Evolutionary conservation across 92 coral and sea anemone genomes (phyloP).

Genomic region (Umimayanthus chanpuru): DNA sequence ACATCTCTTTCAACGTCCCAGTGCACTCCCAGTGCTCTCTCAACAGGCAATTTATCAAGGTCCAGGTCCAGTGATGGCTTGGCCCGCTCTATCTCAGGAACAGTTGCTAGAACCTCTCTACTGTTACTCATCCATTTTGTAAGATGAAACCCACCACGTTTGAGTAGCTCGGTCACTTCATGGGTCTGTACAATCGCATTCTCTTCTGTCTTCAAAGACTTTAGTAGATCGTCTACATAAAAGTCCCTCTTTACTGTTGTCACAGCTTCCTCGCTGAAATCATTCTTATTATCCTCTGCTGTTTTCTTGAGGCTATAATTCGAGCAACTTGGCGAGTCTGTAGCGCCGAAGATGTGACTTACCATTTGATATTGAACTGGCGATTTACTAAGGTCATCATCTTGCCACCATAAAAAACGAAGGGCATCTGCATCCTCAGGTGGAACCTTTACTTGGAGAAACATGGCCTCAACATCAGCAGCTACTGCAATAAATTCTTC

Average conservation of each 20-base stretch:
- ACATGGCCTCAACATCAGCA: conserved; percentile 49
- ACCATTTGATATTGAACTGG: conserved; percentile 63
- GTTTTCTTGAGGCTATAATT: conserved; percentile 60
- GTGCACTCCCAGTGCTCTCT: neutral
- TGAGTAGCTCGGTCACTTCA: conserved; percentile 16
- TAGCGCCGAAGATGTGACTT: conserved; percentile 60
- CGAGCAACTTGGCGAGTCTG: conserved; percentile 64
- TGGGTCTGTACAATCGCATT: conserved; percentile 43
- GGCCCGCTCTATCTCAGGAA: conserved; percentile 36
- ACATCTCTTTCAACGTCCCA: no score
- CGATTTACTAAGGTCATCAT: conserved; percentile 32
- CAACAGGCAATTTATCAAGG: no score
- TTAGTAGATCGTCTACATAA: conserved; percentile 67
- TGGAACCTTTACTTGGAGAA: conserved; percentile 48
- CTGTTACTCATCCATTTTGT: conserved; percentile 60
- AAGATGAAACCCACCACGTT: conserved; percentile 40
- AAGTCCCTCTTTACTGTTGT: conserved; percentile 57
- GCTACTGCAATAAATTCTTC: conserved; percentile 50
- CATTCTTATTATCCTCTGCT: conserved; percentile 53
- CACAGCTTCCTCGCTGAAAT: conserved; percentile 56
- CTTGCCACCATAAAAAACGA: conserved; percentile 50
- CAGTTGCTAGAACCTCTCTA: conserved; percentile 6
- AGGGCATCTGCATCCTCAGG: conserved; percentile 48
- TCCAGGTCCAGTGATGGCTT: neutral
- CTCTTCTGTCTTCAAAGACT: conserved; percentile 54